These are phyloP conservation scores for Synaphobranchus kaupii DNA, from an alignment of 2,797 vertebrate genomes.

Conservation along the genomic window DNA sequence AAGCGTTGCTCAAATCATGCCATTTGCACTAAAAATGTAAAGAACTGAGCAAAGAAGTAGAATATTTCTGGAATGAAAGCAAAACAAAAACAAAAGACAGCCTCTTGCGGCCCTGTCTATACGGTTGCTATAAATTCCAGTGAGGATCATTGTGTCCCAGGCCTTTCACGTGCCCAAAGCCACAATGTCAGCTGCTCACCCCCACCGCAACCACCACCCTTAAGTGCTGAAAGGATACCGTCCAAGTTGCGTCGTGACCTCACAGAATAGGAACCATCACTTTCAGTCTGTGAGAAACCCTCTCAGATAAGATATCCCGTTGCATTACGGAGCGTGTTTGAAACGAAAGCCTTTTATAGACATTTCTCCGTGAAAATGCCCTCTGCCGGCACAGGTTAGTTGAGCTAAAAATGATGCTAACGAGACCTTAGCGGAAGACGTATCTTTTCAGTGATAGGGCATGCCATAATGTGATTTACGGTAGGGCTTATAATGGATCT, in stretches of 20 bases:
- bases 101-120: background rate
- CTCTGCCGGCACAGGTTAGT: background rate
- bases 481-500: constrained; percentile 4
- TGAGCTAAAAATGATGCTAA: background rate
- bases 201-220: background rate
- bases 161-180: background rate
- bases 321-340: background rate
- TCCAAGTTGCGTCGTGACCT: background rate
- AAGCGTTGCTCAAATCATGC: background rate
- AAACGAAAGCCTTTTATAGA: constrained; percentile 1
- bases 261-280: constrained; percentile 20
- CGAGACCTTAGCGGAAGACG: background rate
- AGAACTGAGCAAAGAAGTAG: background rate
- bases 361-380: background rate
- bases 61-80: background rate
- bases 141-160: background rate
- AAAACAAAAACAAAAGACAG: background rate
- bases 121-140: constrained; percentile 5
- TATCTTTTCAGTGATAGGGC: background rate
- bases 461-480: constrained; percentile 19
- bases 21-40: background rate
- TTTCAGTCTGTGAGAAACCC: background rate
- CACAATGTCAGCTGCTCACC: background rate
- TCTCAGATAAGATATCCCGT: constrained; percentile 13
- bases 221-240: background rate